Evolutionary conservation across 2,797 vertebrate species (phyloP).

Genomic region (Carcharodon carcharias): DNA sequence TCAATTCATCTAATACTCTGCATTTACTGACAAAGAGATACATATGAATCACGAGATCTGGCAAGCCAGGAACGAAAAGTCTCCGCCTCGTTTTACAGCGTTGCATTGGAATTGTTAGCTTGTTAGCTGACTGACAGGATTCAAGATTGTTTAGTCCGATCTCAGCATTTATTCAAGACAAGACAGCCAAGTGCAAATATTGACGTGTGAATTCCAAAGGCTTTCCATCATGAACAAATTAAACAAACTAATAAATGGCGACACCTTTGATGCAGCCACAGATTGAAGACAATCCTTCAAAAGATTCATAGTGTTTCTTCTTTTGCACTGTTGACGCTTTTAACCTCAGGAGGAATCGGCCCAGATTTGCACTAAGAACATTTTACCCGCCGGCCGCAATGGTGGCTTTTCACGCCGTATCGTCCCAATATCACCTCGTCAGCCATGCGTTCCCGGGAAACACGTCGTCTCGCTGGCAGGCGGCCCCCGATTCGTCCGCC

Average conservation of each 20-base stretch:
- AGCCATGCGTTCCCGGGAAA: no score
- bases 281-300: not conserved
- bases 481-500: no score
- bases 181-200: no score
- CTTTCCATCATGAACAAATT: not conserved
- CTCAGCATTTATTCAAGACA: not conserved
- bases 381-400: no score
- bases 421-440: no score
- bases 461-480: no score
- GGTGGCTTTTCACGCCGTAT: no score
- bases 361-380: no score
- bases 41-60: conserved; percentile 1
- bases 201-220: not conserved
- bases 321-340: not conserved
- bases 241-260: not conserved
- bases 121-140: no score
- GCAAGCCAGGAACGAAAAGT: not conserved
- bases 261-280: not conserved
- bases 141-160: not conserved
- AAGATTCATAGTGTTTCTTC: not conserved
- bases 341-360: not conserved
- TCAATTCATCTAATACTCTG: conserved; percentile 24
- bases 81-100: not conserved
- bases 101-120: not conserved
- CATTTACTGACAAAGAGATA: conserved; percentile 28